phyloP scores from a whole-genome alignment of 2,797 vertebrate species.

The Pangasius larnaudii region DNA sequence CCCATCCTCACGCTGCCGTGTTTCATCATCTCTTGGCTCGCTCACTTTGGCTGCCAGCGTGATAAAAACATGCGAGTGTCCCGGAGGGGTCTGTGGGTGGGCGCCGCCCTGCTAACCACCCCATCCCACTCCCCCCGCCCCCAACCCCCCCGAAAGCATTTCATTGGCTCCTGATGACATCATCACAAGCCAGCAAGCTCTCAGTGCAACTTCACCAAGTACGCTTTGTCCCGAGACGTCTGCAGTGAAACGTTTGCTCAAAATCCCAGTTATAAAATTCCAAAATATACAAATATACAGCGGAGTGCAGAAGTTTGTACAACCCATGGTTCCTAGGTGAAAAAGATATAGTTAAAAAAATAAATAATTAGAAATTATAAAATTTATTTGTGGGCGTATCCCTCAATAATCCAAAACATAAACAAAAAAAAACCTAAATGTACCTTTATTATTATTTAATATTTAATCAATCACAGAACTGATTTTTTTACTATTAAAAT shows the following conservation, averaged over 20 bases:
- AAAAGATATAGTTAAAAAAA: not conserved
- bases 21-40: slow-evolving; percentile 44
- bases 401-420: not conserved
- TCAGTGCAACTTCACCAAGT: slow-evolving; percentile 29
- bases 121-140: not conserved
- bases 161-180: slow-evolving; percentile 83
- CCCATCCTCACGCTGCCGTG: not conserved
- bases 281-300: not conserved
- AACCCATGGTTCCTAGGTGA: not conserved
- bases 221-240: slow-evolving; percentile 37
- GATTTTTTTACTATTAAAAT: not conserved
- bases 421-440: not conserved
- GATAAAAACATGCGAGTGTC: slow-evolving; percentile 21
- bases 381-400: not conserved
- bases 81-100: slow-evolving; percentile 57
- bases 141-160: slow-evolving; percentile 40
- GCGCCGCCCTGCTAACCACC: slow-evolving; percentile 10
- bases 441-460: not conserved
- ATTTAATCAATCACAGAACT: not conserved
- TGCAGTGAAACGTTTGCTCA: not conserved
- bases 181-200: slow-evolving; percentile 62
- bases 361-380: not conserved
- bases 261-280: not conserved
- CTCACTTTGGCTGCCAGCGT: slow-evolving; percentile 37
- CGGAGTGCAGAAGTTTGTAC: not conserved